Percentiles rank a stretch among this genome's conserved stretches.
Conservation (phyloP, 1,140 invertebrate genomes). For the Notospermus geniculatus region DNA sequence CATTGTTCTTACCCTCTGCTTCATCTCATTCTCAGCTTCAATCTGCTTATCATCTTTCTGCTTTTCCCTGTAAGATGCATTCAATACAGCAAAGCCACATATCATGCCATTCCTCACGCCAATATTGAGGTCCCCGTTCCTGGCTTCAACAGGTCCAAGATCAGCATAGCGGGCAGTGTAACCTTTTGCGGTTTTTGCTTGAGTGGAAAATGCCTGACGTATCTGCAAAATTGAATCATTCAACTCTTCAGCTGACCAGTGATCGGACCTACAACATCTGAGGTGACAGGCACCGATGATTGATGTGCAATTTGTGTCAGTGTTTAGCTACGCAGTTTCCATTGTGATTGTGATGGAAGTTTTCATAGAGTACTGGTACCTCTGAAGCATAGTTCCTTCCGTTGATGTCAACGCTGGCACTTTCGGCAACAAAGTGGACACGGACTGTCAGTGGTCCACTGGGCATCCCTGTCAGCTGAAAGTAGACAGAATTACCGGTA, state of each 20-base stretch:
- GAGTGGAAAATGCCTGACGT: no score
- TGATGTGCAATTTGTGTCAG: no score
- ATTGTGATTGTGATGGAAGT: no score
- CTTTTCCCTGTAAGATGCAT: constrained; percentile 27
- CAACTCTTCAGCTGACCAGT: no score
- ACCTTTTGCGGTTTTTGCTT: no score
- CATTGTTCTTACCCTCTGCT: constrained; percentile 9
- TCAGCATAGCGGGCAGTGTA: no score
- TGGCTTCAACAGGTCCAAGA: constrained; percentile 8
- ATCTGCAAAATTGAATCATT: no score
- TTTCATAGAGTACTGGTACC: no score
- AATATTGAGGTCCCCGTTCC: constrained; percentile 10
- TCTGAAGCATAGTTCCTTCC: background rate
- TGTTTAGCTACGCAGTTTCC: no score
- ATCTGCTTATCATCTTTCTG: constrained; percentile 10
- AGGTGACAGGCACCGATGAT: no score
- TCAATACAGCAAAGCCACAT: constrained; percentile 34
- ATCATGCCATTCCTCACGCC: constrained; percentile 13
- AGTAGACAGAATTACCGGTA: no score
- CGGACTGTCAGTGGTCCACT: constrained; percentile 24
- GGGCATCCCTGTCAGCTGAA: constrained; percentile 27
- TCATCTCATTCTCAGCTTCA: constrained; percentile 19
- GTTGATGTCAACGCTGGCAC: background rate
- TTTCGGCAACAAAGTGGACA: constrained; percentile 15
- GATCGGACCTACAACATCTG: no score